Percentiles rank a stretch among this genome's conserved stretches.
Conservation (phyloP, 1,140 invertebrate species). For the Drosophila jambulina region DNA sequence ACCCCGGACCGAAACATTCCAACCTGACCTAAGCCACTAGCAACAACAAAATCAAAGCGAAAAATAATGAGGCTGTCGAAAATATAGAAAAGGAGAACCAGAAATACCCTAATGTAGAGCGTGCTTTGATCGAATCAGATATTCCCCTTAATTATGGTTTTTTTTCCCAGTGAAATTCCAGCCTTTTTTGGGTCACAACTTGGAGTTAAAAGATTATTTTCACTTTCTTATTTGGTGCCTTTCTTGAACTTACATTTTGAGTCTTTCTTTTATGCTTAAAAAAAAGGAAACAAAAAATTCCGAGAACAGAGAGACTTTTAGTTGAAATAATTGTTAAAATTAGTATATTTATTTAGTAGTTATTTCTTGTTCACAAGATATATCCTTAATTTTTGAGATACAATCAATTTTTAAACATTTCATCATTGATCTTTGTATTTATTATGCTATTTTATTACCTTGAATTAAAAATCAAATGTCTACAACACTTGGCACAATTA, state of each 20-base stretch:
- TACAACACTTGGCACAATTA: no score
- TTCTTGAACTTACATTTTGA: not conserved
- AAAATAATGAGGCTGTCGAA: conserved; percentile 39
- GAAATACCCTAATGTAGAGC: conserved; percentile 12
- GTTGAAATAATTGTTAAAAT: not conserved
- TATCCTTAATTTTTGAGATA: not conserved
- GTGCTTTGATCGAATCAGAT: conserved; percentile 9
- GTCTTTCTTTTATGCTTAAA: not conserved
- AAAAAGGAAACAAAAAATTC: no score
- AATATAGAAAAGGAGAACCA: conserved; percentile 16
- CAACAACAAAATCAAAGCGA: conserved; percentile 43
- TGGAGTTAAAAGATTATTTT: not conserved
- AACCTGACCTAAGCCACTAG: conserved; percentile 78
- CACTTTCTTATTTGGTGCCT: not conserved
- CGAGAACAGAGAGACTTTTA: not conserved
- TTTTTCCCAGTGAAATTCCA: not conserved
- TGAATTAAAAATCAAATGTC: no score
- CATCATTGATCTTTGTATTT: not conserved
- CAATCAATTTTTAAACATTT: not conserved
- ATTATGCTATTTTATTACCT: no score
- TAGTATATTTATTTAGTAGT: not conserved
- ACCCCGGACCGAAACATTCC: conserved; percentile 33
- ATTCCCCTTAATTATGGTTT: not conserved
- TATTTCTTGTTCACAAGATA: not conserved
- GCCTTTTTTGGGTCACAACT: conserved; percentile 3